Percentiles rank a stretch among this genome's conserved stretches.
Conservation (phyloP, 2,888 invertebrate genomes). For the Clivina fossor region DNA sequence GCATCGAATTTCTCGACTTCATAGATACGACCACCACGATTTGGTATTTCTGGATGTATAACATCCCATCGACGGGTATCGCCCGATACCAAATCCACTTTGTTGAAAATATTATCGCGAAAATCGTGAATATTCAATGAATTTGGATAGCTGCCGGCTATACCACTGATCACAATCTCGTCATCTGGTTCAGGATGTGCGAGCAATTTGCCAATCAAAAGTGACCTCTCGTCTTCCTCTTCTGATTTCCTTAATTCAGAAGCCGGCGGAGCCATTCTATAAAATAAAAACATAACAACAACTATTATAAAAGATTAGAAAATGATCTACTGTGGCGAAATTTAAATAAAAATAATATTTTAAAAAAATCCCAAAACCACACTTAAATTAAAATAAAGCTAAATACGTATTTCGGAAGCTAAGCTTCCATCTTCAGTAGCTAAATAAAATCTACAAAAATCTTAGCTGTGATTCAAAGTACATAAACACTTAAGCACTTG, state of each 20-base stretch:
- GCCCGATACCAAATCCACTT: conserved; percentile 62
- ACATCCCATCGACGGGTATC: conserved; percentile 52
- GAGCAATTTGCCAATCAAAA: conserved; percentile 54
- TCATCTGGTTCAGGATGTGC: conserved; percentile 63
- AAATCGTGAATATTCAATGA: conserved; percentile 73
- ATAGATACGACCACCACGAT: conserved; percentile 59
- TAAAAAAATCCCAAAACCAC: no score
- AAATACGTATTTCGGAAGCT: no score
- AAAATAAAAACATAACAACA: no score
- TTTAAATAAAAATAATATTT: no score
- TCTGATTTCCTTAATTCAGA: not conserved
- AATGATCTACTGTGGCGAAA: no score
- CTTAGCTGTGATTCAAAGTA: no score
- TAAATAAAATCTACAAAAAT: no score
- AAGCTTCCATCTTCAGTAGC: no score
- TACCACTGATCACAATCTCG: conserved; percentile 67
- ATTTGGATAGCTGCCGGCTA: conserved; percentile 73
- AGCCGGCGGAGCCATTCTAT: conserved; percentile 13
- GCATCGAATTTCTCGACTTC: conserved; percentile 74
- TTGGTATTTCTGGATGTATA: conserved; percentile 70
- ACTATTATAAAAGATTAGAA: no score
- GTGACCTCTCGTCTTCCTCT: conserved; percentile 1
- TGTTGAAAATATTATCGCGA: conserved; percentile 69
- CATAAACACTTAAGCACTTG: no score
- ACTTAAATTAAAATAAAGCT: no score